Evolutionary conservation across 2,797 vertebrate species (phyloP).

Genomic region (Micropoecilia bifurca): DNA sequence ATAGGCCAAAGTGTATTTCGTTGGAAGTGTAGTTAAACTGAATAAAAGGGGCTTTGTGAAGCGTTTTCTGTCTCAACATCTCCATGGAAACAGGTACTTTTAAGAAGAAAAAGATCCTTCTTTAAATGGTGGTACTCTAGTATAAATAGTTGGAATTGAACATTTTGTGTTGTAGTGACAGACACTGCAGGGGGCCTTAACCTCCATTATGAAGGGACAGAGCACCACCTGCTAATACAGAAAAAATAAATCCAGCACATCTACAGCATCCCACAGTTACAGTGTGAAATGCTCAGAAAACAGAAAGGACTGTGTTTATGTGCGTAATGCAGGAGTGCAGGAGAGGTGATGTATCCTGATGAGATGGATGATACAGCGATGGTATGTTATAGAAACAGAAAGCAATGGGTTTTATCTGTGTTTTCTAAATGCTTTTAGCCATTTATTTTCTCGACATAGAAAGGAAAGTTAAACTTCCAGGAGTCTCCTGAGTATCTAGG

Average conservation of each 20-base stretch:
- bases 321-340: slow-evolving; percentile 20
- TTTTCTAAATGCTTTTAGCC: slow-evolving; percentile 40
- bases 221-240: slow-evolving; percentile 66
- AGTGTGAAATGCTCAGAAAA: slow-evolving; percentile 43
- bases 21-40: neutral
- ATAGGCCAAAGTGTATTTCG: neutral
- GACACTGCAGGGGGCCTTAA: slow-evolving; percentile 54
- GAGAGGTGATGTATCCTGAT: slow-evolving; percentile 47
- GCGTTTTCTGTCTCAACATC: neutral
- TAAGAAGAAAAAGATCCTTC: neutral
- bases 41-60: neutral
- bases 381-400: slow-evolving; percentile 61
- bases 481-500: slow-evolving; percentile 24
- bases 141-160: slow-evolving; percentile 46
- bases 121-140: slow-evolving; percentile 23
- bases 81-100: neutral
- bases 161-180: slow-evolving; percentile 39
- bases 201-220: slow-evolving; percentile 66
- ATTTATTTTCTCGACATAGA: slow-evolving; percentile 34
- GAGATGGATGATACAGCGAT: slow-evolving; percentile 41
- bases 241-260: slow-evolving; percentile 65
- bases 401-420: slow-evolving; percentile 54
- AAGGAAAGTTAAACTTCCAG: slow-evolving; percentile 35
- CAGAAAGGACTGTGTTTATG: slow-evolving; percentile 35
- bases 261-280: slow-evolving; percentile 52